phyloP scores from a whole-genome alignment of 2,113 vertebrate genomes.

The Pygoscelis adeliae region DNA sequence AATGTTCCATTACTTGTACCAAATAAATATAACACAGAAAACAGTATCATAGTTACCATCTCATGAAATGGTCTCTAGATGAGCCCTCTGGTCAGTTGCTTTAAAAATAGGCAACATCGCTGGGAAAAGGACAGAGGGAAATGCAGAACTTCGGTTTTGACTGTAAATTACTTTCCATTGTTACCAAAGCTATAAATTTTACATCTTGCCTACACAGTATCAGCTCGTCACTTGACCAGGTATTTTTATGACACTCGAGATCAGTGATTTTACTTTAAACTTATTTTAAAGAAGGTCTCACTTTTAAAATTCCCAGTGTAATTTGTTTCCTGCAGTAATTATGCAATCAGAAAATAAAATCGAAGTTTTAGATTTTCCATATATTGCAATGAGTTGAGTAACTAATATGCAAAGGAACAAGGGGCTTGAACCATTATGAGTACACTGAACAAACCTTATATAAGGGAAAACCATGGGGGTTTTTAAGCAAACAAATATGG shows the following conservation, averaged over 20 bases:
- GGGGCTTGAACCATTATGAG: not conserved
- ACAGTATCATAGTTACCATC: not conserved
- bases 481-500: not conserved
- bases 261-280: not conserved
- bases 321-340: not conserved
- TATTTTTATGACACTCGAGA: not conserved
- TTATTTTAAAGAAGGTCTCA: not conserved
- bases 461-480: not conserved
- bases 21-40: not conserved
- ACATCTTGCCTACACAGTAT: not conserved
- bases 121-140: not conserved
- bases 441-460: not conserved
- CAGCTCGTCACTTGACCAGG: not conserved
- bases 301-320: not conserved
- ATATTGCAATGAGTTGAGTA: accelerated
- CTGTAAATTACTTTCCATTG: not conserved
- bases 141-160: not conserved
- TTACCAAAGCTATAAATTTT: not conserved
- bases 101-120: not conserved
- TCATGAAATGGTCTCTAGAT: not conserved
- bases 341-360: not conserved
- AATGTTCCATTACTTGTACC: not conserved
- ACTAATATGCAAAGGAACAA: not conserved
- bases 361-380: not conserved
- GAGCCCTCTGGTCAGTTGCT: not conserved